phyloP scores from a whole-genome alignment of 2,797 vertebrate species.

The Glossophaga mutica region DNA sequence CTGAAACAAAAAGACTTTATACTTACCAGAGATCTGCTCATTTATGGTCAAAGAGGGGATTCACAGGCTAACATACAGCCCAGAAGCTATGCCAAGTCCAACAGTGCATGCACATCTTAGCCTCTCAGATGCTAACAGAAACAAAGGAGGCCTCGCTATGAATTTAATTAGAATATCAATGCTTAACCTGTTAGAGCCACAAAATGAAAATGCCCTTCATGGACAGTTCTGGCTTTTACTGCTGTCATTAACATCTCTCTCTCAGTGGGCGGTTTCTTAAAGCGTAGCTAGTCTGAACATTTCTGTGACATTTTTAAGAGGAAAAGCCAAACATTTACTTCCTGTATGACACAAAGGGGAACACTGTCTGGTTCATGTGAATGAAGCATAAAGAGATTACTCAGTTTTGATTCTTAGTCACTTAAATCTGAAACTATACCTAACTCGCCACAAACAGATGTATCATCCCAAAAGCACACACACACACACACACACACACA shows the following conservation, averaged over 20 bases:
- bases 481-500: too few species aligned
- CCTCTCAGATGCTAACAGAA: conserved; percentile 50
- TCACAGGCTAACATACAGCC: conserved; percentile 65
- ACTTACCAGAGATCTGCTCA: conserved; percentile 57
- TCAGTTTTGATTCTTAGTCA: conserved; percentile 26
- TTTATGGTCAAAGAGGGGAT: conserved; percentile 71
- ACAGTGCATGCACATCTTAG: conserved; percentile 56
- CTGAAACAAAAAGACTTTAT: conserved; percentile 67
- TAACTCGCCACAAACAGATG: conserved; percentile 45
- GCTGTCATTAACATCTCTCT: conserved; percentile 59
- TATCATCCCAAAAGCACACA: background rate
- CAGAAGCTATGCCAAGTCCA: conserved; percentile 63
- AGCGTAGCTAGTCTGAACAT: conserved; percentile 22
- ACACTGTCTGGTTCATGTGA: conserved; percentile 34
- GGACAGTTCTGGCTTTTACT: conserved; percentile 11
- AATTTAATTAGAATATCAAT: conserved; percentile 62
- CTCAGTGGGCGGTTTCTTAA: conserved; percentile 32
- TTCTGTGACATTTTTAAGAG: conserved; percentile 52
- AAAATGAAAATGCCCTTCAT: conserved; percentile 52
- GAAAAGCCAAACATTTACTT: conserved; percentile 52
- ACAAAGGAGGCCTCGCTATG: conserved; percentile 58
- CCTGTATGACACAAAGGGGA: conserved; percentile 58
- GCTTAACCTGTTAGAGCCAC: conserved; percentile 45
- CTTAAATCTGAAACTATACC: conserved; percentile 46
- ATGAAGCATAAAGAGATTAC: conserved; percentile 34